These are phyloP conservation scores for Nemapogon koenigi DNA, from an alignment of 2,888 invertebrate species.

Conservation along the genomic window DNA sequence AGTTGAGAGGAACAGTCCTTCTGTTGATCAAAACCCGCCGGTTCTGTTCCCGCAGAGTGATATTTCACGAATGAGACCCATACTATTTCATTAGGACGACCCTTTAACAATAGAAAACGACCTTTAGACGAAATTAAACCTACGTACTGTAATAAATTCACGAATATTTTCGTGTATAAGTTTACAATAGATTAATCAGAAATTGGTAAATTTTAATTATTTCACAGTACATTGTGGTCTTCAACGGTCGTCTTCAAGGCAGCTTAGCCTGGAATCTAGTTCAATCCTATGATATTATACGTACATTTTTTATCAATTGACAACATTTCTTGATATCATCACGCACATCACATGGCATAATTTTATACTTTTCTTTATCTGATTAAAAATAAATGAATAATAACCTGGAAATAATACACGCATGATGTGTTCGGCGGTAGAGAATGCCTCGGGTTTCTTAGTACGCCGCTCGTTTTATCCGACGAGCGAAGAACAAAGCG, in stretches of 20 bases:
- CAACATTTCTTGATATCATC: no score
- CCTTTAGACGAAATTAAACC: not conserved
- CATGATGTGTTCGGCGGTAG: conserved; percentile 84
- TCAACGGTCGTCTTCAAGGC: no score
- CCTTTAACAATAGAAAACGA: conserved; percentile 37
- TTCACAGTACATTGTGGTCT: no score
- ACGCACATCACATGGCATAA: no score
- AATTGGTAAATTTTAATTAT: no score
- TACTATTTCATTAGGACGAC: conserved; percentile 76
- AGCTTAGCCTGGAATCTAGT: no score
- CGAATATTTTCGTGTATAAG: no score
- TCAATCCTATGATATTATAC: no score
- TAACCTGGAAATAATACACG: conserved; percentile 74
- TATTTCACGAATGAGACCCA: conserved; percentile 87
- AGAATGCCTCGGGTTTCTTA: conserved; percentile 79
- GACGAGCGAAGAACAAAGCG: conserved; percentile 79
- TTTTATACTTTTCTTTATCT: no score
- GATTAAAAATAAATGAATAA: conserved; percentile 7
- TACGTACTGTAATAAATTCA: no score
- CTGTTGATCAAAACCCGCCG: conserved; percentile 70
- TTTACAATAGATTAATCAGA: no score
- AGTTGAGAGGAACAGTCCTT: conserved; percentile 77
- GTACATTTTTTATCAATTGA: no score
- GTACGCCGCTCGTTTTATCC: conserved; percentile 74
- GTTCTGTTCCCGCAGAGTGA: conserved; percentile 73